phyloP scores from a whole-genome alignment of 2,113 vertebrate genomes.

The Hydrochoerus hydrochaeris region DNA sequence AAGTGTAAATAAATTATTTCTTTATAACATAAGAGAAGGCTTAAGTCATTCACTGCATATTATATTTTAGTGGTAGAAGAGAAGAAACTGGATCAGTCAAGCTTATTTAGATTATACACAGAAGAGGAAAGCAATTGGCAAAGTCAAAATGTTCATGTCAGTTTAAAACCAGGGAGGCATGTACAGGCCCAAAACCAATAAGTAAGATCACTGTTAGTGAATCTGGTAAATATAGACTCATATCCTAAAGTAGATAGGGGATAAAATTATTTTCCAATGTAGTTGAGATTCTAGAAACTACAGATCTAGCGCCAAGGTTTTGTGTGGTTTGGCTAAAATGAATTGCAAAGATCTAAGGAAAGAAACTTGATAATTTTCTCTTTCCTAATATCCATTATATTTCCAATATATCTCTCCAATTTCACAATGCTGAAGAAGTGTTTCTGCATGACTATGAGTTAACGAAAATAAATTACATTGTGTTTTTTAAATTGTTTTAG shows the following conservation, averaged over 20 bases:
- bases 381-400: background rate
- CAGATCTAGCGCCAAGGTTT: background rate
- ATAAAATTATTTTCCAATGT: background rate
- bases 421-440: background rate
- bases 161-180: background rate
- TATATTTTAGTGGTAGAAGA: background rate
- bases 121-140: background rate
- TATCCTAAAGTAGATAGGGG: background rate
- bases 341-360: background rate
- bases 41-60: background rate
- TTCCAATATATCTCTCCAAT: background rate
- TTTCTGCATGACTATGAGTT: background rate
- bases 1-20: background rate
- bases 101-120: background rate
- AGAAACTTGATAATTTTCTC: background rate
- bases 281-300: background rate
- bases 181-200: background rate
- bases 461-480: background rate
- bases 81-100: background rate
- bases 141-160: background rate
- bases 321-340: background rate
- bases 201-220: background rate
- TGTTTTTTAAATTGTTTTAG: background rate
- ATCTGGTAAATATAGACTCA: background rate
- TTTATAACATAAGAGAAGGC: background rate